Evolutionary conservation across 2,113 vertebrate genomes (phyloP), one percentile per base, ranked within the genome.

Genomic region (Lichenostomus cassidix): DNA sequence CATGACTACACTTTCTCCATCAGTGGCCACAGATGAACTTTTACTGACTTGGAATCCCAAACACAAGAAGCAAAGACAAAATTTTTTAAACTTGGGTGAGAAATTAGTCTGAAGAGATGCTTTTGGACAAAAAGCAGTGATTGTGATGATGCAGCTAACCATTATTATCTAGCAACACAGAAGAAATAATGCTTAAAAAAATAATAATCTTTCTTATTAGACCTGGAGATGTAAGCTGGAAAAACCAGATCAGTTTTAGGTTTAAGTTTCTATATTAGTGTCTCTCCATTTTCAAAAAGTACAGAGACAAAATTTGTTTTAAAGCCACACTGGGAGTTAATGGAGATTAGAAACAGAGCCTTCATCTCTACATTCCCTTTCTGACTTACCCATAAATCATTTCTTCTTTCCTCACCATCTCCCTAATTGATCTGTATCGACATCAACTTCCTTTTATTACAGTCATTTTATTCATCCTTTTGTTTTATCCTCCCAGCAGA

Each of bases 291-390:
- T 81, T 69, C 69, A 77, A 31, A 77, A 69, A 37, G 28, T 14
- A 86, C 5, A 53, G 9, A 73, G 14, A 81, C 14, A 7, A 23
- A n/a, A 15, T 31, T 41, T 80, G 49, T 42, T 81, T 89, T 53
- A 70, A 87, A 70, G 60, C 29, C 39, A 84, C 28, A 20, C 7
- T 28, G 6, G 47, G 17, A 70, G 15, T 64, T 63, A 74, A 74
- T 8, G 9, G 24, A 63, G 31, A 70, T 41, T n/a, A 89, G 9
- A 50, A 94, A 56, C 5, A 50, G 33, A 82, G 25, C 2, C 15
- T 70, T 52, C 15, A 67, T 12, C 22, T 60, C 73, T 28, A 41
- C 0, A 0, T 3, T 81, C 8, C 17, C 79, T 49, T 83, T 25
- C 31, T 10, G 1, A 44, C 20, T 55, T 82, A 46, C 0, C 1